Conservation (phyloP, 1,140 invertebrate genomes). For the Acromyrmex echinatior region DNA sequence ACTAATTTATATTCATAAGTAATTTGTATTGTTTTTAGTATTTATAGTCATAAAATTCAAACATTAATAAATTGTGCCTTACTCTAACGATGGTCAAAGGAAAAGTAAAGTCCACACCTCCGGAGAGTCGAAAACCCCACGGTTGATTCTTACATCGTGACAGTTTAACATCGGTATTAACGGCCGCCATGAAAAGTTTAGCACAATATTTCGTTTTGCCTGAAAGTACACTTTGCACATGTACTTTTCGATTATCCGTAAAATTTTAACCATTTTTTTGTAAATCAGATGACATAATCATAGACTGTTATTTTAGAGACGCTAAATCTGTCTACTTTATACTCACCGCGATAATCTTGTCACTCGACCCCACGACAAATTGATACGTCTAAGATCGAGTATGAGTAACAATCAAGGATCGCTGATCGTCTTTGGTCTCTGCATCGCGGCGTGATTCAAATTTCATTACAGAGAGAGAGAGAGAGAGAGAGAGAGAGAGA, state of each 20-base stretch:
- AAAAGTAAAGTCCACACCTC: slow-evolving; percentile 91
- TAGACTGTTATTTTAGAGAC: background rate
- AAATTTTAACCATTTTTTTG: background rate
- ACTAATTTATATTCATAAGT: background rate
- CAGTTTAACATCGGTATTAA: slow-evolving; percentile 80
- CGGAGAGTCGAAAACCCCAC: slow-evolving; percentile 94
- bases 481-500: background rate
- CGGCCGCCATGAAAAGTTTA: slow-evolving; percentile 49
- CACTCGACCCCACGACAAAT: background rate
- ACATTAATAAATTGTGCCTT: slow-evolving; percentile 73
- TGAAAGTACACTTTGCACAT: slow-evolving; percentile 14
- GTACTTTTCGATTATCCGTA: background rate
- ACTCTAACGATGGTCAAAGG: slow-evolving; percentile 93
- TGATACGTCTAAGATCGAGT: background rate
- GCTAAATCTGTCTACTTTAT: background rate
- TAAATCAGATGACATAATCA: background rate
- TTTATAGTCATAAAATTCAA: background rate
- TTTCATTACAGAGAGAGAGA: background rate
- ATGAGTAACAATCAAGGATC: background rate
- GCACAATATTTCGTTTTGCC: background rate
- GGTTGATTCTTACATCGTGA: slow-evolving; percentile 86
- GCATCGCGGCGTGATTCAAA: slow-evolving; percentile 22
- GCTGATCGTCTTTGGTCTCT: background rate
- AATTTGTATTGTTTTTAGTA: background rate
- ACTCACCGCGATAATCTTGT: background rate